phyloP scores from a whole-genome alignment of 23 tunicate genomes.

The Clavelina lepadiformis region DNA sequence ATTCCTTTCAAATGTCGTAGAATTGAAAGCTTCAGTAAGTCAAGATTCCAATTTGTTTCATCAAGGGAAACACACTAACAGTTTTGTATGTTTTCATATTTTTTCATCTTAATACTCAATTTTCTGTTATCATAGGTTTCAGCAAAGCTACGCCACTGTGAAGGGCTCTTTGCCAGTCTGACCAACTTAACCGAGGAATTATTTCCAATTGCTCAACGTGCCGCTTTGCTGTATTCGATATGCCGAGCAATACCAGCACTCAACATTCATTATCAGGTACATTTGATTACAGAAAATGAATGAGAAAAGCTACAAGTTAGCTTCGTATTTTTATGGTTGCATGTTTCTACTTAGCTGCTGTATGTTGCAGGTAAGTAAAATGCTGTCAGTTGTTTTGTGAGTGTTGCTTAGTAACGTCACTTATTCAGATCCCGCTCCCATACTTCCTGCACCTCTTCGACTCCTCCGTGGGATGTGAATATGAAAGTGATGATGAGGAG shows the following conservation, averaged over 20 bases:
- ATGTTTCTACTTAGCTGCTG: no score
- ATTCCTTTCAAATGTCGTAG: constrained; percentile 67
- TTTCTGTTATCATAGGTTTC: constrained; percentile 31
- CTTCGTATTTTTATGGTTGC: no score
- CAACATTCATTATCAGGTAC: constrained; percentile 78
- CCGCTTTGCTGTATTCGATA: constrained; percentile 63
- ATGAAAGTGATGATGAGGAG: constrained; percentile 31
- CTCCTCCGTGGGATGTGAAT: constrained; percentile 63
- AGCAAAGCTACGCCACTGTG: constrained; percentile 31
- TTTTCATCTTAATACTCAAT: background rate
- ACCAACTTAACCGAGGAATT: constrained; percentile 56
- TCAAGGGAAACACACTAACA: no score
- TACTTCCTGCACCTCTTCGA: constrained; percentile 84
- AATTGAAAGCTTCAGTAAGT: constrained; percentile 54
- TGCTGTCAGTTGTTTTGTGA: background rate
- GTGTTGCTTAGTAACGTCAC: background rate
- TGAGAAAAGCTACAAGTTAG: no score
- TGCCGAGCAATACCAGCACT: constrained; percentile 76
- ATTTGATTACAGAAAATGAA: background rate
- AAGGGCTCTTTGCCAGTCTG: constrained; percentile 38
- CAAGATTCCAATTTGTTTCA: background rate
- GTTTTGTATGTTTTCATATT: no score
- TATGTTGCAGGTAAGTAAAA: no score
- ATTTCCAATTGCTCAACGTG: constrained; percentile 75
- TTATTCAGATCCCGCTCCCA: constrained; percentile 70